Evolutionary conservation across 2,888 invertebrate genomes (phyloP).

Genomic region (Drosophila mercatorum): DNA sequence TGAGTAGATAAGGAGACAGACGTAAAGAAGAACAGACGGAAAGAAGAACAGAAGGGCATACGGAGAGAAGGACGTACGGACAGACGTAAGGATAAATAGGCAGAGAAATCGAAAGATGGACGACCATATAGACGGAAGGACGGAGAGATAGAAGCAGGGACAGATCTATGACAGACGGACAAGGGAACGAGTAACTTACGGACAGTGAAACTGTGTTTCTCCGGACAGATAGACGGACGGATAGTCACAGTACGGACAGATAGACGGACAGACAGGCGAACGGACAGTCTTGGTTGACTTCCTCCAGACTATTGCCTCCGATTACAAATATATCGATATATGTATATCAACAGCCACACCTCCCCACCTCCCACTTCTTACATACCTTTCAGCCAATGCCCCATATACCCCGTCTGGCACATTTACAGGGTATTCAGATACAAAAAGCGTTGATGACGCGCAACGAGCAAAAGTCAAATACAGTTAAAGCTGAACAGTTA

Average conservation of each 20-base stretch:
- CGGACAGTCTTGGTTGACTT: not conserved
- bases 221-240: no score
- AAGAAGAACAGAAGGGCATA: not conserved
- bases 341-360: no score
- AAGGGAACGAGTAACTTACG: no score
- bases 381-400: fast-evolving
- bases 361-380: not conserved
- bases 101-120: not conserved
- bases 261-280: not conserved
- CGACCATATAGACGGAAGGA: not conserved
- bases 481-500: constrained; percentile 37
- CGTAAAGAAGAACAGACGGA: no score
- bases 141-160: not conserved
- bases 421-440: not conserved
- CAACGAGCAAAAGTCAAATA: constrained; percentile 21
- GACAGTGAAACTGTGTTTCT: no score
- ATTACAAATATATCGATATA: not conserved
- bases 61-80: not conserved
- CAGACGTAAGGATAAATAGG: not conserved
- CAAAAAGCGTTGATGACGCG: constrained; percentile 49
- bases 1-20: not conserved
- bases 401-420: not conserved
- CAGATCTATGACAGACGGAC: not conserved
- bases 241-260: no score
- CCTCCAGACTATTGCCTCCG: not conserved